A percentile compares a stretch with the other conserved stretches of the same genome.
These are phyloP conservation scores for Origma solitaria DNA, from an alignment of 2,113 vertebrate species.

Conservation along the genomic window DNA sequence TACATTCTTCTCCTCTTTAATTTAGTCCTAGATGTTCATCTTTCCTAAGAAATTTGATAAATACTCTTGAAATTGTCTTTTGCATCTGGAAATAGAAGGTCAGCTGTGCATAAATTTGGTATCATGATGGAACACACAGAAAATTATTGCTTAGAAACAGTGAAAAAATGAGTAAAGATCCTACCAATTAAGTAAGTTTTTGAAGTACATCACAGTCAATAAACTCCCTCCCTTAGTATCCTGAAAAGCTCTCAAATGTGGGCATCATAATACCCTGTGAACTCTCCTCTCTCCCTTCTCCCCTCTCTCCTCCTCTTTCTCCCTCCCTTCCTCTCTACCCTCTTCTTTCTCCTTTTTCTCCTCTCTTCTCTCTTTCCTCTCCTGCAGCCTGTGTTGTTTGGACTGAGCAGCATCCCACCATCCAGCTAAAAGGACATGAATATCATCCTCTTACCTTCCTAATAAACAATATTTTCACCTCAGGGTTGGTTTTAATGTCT, in stretches of 20 bases:
- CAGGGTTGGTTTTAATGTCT: background rate
- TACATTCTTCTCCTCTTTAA: background rate
- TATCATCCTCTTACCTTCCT: background rate
- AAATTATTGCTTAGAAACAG: background rate
- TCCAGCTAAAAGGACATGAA: background rate
- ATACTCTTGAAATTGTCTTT: background rate
- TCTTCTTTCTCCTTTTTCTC: background rate
- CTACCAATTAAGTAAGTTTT: background rate
- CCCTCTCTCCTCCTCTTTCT: background rate
- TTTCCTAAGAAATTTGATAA: background rate
- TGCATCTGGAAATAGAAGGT: background rate
- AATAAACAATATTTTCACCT: background rate
- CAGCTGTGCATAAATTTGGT: background rate
- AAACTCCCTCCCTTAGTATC: background rate
- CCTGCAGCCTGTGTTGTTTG: background rate
- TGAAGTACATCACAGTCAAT: background rate
- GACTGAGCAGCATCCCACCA: background rate
- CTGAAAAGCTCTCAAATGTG: background rate
- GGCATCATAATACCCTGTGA: too few relatives aligned
- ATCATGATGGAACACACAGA: background rate
- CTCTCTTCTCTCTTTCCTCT: background rate
- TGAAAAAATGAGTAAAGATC: background rate
- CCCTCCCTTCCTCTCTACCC: background rate
- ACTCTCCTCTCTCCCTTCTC: background rate
- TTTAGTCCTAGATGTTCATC: background rate